Evolutionary conservation across 2,797 vertebrate species (phyloP).

Genomic region (Tauraco hartlaubi): DNA sequence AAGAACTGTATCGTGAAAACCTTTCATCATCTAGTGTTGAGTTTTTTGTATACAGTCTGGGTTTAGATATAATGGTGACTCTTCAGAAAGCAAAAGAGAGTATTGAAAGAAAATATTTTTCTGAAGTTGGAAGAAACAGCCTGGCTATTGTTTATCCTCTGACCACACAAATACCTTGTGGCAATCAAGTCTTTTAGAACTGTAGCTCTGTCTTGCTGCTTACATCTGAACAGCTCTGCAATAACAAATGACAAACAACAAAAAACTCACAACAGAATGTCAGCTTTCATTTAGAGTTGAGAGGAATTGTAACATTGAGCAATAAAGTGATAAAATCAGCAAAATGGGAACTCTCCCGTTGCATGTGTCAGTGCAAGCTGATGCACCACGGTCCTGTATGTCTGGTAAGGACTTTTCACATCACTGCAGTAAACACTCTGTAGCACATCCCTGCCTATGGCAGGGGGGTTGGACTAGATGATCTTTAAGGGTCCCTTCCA

Average conservation of each 20-base stretch:
- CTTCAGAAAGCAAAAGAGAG: constrained; percentile 18
- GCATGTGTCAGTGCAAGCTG: neutral
- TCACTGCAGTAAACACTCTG: neutral
- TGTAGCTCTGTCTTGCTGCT: neutral
- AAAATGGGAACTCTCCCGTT: neutral
- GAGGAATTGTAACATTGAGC: neutral
- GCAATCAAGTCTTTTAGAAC: constrained; percentile 23
- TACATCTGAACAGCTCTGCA: neutral
- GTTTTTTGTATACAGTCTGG: neutral
- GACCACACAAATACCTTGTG: constrained; percentile 15
- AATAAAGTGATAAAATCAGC: neutral
- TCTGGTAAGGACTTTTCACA: neutral
- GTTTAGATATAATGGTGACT: constrained; percentile 7
- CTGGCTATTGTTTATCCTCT: constrained; percentile 10
- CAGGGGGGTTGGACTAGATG: neutral
- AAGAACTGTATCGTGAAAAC: neutral
- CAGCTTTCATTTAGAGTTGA: constrained; percentile 8
- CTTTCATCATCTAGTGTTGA: constrained; percentile 12
- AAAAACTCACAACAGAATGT: neutral
- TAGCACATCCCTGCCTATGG: neutral
- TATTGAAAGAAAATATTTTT: constrained; percentile 42
- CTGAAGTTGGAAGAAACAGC: constrained; percentile 38
- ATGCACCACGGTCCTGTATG: neutral
- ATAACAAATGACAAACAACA: neutral
- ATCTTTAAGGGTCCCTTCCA: neutral